Evolutionary conservation across 2,888 invertebrate genomes (phyloP).

Genomic region (Epinotia demarniana): DNA sequence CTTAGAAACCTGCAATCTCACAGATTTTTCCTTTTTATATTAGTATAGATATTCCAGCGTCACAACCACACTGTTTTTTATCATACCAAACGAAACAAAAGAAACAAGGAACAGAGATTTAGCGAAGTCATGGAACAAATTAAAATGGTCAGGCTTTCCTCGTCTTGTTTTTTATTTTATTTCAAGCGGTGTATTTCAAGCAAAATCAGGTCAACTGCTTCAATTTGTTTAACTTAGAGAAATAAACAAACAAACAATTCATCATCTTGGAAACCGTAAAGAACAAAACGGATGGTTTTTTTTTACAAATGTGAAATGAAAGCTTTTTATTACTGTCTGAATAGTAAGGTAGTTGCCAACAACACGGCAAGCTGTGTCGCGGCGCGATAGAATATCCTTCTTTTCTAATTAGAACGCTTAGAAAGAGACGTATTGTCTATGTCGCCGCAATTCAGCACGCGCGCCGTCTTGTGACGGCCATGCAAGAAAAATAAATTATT

Average conservation of each 20-base stretch:
- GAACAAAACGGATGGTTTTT: neutral
- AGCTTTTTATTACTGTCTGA: neutral
- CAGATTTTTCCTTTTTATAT: too few relatives aligned
- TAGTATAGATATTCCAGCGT: neutral
- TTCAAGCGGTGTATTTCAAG: neutral
- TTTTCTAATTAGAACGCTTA: too few relatives aligned
- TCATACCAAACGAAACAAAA: neutral
- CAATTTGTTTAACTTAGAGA: neutral
- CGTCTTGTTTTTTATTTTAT: neutral
- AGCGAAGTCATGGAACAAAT: slow-evolving; percentile 12
- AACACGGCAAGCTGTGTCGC: too few relatives aligned
- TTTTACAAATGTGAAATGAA: neutral
- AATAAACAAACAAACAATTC: neutral
- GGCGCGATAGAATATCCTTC: too few relatives aligned
- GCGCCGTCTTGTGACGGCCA: too few relatives aligned
- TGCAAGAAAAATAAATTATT: too few relatives aligned
- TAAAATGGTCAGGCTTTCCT: neutral
- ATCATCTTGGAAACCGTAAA: neutral
- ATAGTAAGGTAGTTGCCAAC: too few relatives aligned
- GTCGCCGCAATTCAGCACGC: too few relatives aligned
- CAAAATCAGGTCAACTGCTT: neutral
- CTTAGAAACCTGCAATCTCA: too few relatives aligned
- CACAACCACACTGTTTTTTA: neutral
- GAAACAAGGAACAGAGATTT: neutral
- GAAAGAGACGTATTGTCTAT: too few relatives aligned